Evolutionary conservation across 2,888 invertebrate genomes (phyloP), one percentile per base, ranked within the genome.

Genomic region (Cephus runcator): DNA sequence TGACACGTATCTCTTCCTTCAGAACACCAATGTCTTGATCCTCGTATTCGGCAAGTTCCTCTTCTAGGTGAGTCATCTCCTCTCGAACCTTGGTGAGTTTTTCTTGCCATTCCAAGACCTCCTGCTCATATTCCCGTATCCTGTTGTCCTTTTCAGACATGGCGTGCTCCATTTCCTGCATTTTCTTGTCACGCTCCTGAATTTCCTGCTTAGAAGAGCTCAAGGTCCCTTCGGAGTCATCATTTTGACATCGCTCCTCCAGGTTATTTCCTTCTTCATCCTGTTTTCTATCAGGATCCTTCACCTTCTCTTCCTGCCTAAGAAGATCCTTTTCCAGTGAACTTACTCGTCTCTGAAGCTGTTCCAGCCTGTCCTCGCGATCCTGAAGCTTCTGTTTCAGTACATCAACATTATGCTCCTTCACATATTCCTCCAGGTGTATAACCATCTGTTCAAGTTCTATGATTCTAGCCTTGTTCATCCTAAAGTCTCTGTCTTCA

Each of bases 401-500:
- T 0, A 86, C 85, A 35, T 90, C 89, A 12, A 90, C 87, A 69
- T 90, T 85, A 36, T 90, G 89, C 73, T 87, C 83, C 34, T 85
- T 89, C n/a, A 90, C 89, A 56, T 90, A 90, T 30, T 90, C 83
- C 74, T 90, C 90, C 73, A 90, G 75, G 69, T 84, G 87, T 2
- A 88, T 88, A 2, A 90, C 89, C 89, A 88, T 90, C 69, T 89
- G 85, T 73, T 90, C 90, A 23, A 90, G 81, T 76, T 90, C 88
- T 69, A 89, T 79, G 30, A 90, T 87, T 33, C 89, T 83, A 3
- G 83, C 85, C 74, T 85, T 87, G 69, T 88, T 88, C 68, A 90
- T 86, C 31, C 86, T 86, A 1, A 85, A 77, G 31, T 88, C 87
- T 31, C 89, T 87, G 85, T 94, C 94, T 76, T 93, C 89, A 86